Conservation (phyloP, 2,888 invertebrate species). For the Agrochola macilenta region DNA sequence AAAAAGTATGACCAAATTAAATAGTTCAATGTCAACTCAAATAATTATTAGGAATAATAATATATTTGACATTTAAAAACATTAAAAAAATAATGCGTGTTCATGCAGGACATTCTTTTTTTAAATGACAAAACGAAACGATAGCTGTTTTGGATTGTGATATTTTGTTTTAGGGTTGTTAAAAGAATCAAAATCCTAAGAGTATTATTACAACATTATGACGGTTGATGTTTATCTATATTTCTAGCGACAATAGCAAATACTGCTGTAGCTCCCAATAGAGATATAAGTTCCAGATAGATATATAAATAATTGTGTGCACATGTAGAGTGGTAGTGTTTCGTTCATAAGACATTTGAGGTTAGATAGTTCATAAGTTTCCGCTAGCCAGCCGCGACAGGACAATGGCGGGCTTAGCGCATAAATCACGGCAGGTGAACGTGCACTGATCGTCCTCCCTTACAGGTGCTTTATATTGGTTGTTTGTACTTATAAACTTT, state of each 20-base stretch:
- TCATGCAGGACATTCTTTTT: too few species aligned
- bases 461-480: conserved; percentile 78
- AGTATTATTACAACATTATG: background rate
- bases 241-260: conserved; percentile 19
- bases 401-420: conserved; percentile 81
- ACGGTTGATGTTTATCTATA: background rate
- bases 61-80: too few species aligned
- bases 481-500: conserved; percentile 58
- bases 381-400: conserved; percentile 80
- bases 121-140: too few species aligned
- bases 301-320: conserved; percentile 58
- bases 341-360: conserved; percentile 77
- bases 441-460: conserved; percentile 75
- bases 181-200: too few species aligned
- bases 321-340: conserved; percentile 57
- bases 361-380: conserved; percentile 83
- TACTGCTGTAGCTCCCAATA: conserved; percentile 25
- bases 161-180: too few species aligned
- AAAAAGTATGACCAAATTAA: too few species aligned
- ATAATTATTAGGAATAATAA: too few species aligned
- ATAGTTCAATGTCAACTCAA: too few species aligned
- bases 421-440: conserved; percentile 88
- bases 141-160: too few species aligned
- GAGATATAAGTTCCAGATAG: conserved; percentile 32
- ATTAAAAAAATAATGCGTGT: too few species aligned